These are phyloP conservation scores for Aurelia aurita DNA, from an alignment of 30 jellyfish, hydroid and myxozoan species.

Conservation along the genomic window DNA sequence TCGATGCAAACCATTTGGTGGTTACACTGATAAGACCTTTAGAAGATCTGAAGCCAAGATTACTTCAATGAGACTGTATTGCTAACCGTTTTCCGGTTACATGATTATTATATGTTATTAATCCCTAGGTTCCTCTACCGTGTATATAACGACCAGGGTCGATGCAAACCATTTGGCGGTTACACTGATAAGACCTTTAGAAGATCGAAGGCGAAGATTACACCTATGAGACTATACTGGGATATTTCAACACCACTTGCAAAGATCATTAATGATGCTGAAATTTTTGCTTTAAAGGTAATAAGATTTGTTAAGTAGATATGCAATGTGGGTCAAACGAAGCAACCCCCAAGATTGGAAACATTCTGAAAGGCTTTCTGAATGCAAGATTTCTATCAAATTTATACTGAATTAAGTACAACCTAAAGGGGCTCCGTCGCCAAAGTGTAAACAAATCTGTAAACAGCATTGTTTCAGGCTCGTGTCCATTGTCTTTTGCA, in stretches of 20 bases:
- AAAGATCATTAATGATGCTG: constrained; percentile 79
- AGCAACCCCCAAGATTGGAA: no score
- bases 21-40: constrained; percentile 37
- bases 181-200: constrained; percentile 69
- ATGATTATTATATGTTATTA: no score
- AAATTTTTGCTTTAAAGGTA: constrained; percentile 82
- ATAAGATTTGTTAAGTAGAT: background rate
- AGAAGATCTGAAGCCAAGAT: constrained; percentile 80
- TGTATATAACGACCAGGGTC: constrained; percentile 87
- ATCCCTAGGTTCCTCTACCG: constrained; percentile 54
- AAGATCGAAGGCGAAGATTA: constrained; percentile 83
- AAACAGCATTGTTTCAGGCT: no score
- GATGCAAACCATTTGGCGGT: constrained; percentile 92
- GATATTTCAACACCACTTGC: constrained; percentile 82
- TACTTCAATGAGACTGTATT: no score
- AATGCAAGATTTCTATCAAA: no score
- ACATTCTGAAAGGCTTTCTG: no score
- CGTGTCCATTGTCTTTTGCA: no score
- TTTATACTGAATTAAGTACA: no score
- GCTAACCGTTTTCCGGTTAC: no score
- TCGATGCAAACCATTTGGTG: constrained; percentile 90
- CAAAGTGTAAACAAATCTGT: no score
- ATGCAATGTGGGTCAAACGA: no score
- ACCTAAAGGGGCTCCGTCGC: no score
- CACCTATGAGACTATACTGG: constrained; percentile 96